A percentile compares a stretch with the other conserved stretches of the same genome.
These are phyloP conservation scores for Xyliphius kryptos DNA, from an alignment of 2,113 vertebrate genomes.

Conservation along the genomic window DNA sequence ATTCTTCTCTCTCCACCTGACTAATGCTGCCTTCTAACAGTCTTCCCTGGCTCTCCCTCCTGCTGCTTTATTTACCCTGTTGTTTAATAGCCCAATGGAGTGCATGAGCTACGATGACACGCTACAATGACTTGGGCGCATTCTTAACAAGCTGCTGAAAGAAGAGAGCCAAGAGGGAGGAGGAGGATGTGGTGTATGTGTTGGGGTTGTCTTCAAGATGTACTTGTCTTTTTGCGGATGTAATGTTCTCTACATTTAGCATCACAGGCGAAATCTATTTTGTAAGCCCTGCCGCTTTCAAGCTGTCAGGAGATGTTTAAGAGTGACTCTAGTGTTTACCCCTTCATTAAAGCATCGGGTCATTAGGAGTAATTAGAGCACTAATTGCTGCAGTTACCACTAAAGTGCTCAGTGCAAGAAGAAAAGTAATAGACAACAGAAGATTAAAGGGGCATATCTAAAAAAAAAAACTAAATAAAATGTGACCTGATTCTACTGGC, in stretches of 20 bases:
- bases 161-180: slow-evolving; percentile 34
- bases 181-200: no score
- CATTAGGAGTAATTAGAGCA: slow-evolving; percentile 60
- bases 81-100: slow-evolving; percentile 58
- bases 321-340: slow-evolving; percentile 49
- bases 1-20: slow-evolving; percentile 25
- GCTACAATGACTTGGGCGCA: slow-evolving; percentile 42
- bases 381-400: slow-evolving; percentile 45
- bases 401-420: slow-evolving; percentile 9
- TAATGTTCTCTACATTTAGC: no score
- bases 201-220: no score
- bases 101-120: slow-evolving; percentile 53
- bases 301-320: slow-evolving; percentile 58
- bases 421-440: not conserved
- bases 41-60: slow-evolving; percentile 9
- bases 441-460: not conserved
- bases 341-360: slow-evolving; percentile 56
- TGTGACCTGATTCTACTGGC: no score
- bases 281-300: no score
- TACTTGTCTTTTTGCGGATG: no score
- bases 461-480: not conserved
- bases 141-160: slow-evolving; percentile 52
- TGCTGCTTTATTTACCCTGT: slow-evolving; percentile 56
- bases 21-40: slow-evolving; percentile 21
- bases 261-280: no score